Evolutionary conservation across 2,113 vertebrate species (phyloP), one percentile per base, ranked within the genome.

Genomic region (Heliornis fulica): DNA sequence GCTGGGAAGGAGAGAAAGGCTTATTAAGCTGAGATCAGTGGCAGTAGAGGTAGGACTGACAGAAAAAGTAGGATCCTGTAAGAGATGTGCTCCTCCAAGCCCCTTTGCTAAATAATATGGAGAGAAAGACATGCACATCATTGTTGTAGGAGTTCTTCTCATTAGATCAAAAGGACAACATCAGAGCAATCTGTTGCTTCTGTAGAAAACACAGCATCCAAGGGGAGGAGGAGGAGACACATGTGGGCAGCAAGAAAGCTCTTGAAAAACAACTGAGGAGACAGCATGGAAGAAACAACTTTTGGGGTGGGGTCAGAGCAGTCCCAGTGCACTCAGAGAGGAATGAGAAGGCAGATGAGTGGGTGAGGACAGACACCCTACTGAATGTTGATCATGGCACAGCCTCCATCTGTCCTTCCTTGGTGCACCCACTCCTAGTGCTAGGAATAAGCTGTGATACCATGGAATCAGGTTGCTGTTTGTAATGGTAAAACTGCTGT

Each of bases 361-460:
- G 91, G 93, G 95, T 94, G 91, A 96, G 90, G 81, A 97, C 87
- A 95, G 91, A 63, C 94, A 88, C 91, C 94, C 90, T 68, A 53
- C 50, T 56, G 92, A 77, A 89, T 95, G 85, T 79, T 94, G 93
- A 88, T 68, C 83, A 75, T 93, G 94, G 91, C 87, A 92, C 59
- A 79, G 93, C 69, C 92, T 96, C 95, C 93, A 95, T 96, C 94
- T 96, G 93, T 96, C 96, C 94, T 89, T 83, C 92, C 92, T 96
- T 61, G 79, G 80, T 95, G 90, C 93, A 96, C 94, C 96, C 94
- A 95, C 93, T 96, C 96, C 63, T 48, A 34, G 80, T 60, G 93
- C 87, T 82, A 88, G 87, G 95, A 94, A 95, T 95, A 95, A 96
- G 89, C 91, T 90, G 66, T 86, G 78, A 91, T 86, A 56, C 48